Evolutionary conservation across 2,888 invertebrate genomes (phyloP).

Genomic region (Spatulosminthurus flaviceps): DNA sequence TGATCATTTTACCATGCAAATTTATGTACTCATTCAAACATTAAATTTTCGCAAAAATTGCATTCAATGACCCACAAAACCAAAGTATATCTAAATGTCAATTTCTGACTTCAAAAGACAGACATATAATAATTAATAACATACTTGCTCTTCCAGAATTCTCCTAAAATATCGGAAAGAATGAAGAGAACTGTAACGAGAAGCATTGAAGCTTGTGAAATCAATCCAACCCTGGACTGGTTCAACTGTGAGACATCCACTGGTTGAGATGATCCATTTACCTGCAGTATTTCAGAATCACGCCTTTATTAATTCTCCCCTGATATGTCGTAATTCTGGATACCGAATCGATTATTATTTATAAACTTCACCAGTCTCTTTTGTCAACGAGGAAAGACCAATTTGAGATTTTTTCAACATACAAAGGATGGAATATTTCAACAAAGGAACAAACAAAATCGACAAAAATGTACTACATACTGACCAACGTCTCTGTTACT

Average conservation of each 20-base stretch:
- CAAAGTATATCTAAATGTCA: too few species aligned
- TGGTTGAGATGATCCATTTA: constrained; percentile 61
- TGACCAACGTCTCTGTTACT: not conserved
- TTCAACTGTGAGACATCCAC: constrained; percentile 85
- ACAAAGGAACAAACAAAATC: not conserved
- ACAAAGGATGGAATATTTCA: too few species aligned
- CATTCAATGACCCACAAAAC: too few species aligned
- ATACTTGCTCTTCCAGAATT: constrained; percentile 93
- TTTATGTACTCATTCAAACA: not conserved
- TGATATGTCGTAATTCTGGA: too few species aligned
- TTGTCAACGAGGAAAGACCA: too few species aligned
- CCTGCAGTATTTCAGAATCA: too few species aligned
- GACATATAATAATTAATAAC: constrained; percentile 64
- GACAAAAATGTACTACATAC: not conserved
- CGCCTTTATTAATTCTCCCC: too few species aligned
- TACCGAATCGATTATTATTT: too few species aligned
- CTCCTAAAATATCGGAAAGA: constrained; percentile 88
- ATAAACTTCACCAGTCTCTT: too few species aligned
- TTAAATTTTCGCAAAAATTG: too few species aligned
- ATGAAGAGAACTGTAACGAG: constrained; percentile 89
- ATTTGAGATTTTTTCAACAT: too few species aligned
- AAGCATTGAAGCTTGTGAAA: constrained; percentile 90
- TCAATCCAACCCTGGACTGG: constrained; percentile 86
- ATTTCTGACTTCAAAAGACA: too few species aligned
- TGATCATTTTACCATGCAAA: not conserved